A percentile compares a stretch with the other conserved stretches of the same genome.
Conservation (phyloP, 2,888 invertebrate genomes). For the Agriopis aurantiaria region DNA sequence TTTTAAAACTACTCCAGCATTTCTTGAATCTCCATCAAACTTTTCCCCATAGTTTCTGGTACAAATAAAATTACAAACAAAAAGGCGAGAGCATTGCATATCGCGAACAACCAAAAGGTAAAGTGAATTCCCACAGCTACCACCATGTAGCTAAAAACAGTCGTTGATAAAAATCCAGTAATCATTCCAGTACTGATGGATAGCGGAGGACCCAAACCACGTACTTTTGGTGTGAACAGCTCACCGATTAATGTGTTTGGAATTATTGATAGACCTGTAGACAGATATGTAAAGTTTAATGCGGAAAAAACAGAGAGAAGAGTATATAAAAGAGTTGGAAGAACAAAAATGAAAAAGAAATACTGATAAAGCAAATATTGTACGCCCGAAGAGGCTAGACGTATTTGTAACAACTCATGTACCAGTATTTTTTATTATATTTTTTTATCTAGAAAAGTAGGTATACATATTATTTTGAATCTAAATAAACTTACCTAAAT, state of each 20-base stretch:
- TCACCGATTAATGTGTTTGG: conserved; percentile 47
- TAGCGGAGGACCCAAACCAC: conserved; percentile 47
- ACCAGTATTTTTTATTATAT: too few species aligned
- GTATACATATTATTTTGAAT: too few species aligned
- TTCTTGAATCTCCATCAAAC: conserved; percentile 49
- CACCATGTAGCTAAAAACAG: conserved; percentile 43
- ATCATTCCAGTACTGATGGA: conserved; percentile 29
- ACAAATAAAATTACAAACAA: conserved; percentile 49
- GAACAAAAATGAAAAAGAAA: too few species aligned
- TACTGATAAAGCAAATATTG: too few species aligned
- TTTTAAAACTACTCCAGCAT: conserved; percentile 33
- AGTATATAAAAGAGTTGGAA: too few species aligned
- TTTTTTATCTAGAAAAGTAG: too few species aligned
- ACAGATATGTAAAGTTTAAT: background rate
- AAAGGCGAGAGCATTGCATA: conserved; percentile 34
- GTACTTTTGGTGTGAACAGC: conserved; percentile 50
- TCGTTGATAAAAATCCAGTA: conserved; percentile 30
- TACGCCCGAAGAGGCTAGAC: too few species aligned
- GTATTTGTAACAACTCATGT: too few species aligned
- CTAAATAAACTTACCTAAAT: too few species aligned
- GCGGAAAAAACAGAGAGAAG: too few species aligned
- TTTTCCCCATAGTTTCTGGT: conserved; percentile 57
- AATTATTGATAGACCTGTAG: conserved; percentile 29
- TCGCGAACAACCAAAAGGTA: conserved; percentile 50
- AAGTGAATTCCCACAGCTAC: conserved; percentile 41